These are phyloP conservation scores for Pseudotriccus pelzelni DNA, from an alignment of 2,797 vertebrate species.

Conservation along the genomic window DNA sequence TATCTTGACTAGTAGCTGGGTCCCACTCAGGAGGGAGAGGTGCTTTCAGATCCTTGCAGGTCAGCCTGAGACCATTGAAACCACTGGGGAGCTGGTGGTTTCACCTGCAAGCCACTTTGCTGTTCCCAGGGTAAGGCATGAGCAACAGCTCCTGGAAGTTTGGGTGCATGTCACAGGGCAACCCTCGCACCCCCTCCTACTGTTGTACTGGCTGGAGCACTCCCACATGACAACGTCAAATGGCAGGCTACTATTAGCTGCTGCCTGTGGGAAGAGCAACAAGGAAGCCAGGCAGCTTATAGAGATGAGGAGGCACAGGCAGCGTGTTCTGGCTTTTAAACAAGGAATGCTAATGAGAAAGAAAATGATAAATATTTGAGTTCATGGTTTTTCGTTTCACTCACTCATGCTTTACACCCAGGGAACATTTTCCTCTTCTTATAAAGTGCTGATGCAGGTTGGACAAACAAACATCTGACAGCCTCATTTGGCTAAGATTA, in stretches of 20 bases:
- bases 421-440: conserved; percentile 28
- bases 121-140: accelerated
- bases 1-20: neutral
- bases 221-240: neutral
- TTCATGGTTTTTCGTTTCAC: neutral
- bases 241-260: neutral
- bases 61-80: neutral
- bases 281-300: neutral
- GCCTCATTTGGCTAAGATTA: conserved; percentile 68
- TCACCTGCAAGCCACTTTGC: neutral
- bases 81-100: neutral
- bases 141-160: neutral
- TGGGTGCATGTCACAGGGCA: neutral
- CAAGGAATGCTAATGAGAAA: conserved; percentile 18
- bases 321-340: neutral
- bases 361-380: conserved; percentile 39
- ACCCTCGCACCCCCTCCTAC: accelerated
- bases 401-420: neutral
- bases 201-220: neutral
- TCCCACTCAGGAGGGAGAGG: neutral
- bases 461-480: conserved; percentile 60
- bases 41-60: neutral
- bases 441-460: conserved; percentile 57
- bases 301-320: neutral
- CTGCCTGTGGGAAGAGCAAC: neutral